These are phyloP conservation scores for Oncorhynchus keta DNA, from an alignment of 2,113 vertebrate genomes.

Conservation along the genomic window DNA sequence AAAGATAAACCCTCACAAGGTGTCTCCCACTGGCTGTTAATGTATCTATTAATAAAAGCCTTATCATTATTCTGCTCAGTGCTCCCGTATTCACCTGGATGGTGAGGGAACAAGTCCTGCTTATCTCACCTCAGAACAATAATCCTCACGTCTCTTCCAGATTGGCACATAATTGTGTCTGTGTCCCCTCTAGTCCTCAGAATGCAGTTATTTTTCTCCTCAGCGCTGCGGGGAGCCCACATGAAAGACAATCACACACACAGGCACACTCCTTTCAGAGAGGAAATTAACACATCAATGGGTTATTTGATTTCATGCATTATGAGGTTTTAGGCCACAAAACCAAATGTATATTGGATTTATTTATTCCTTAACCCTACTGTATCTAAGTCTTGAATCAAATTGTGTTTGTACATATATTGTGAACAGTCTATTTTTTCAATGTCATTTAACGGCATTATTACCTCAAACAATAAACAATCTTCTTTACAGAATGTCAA, in stretches of 20 bases:
- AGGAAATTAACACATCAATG: background rate
- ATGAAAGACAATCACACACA: slow-evolving; percentile 1
- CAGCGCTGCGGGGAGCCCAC: background rate
- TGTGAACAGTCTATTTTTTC: too few species aligned
- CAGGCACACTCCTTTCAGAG: background rate
- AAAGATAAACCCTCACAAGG: background rate
- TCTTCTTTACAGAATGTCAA: too few species aligned
- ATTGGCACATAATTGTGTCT: slow-evolving; percentile 13
- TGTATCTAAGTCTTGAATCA: too few species aligned
- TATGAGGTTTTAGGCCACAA: background rate
- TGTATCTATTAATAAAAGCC: slow-evolving; percentile 4
- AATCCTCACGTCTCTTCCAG: background rate
- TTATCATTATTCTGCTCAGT: slow-evolving; percentile 1
- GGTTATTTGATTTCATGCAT: background rate
- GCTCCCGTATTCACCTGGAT: slow-evolving; percentile 12
- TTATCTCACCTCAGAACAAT: slow-evolving; percentile 25
- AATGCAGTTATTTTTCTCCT: background rate
- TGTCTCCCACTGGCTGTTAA: background rate
- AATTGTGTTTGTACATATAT: too few species aligned
- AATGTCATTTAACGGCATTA: too few species aligned
- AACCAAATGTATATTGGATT: background rate
- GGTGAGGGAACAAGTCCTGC: background rate
- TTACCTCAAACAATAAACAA: too few species aligned
- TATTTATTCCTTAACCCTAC: background rate
- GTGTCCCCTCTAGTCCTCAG: background rate